Percentiles rank a stretch among this genome's conserved stretches.
Conservation (phyloP, 2,888 invertebrate genomes). For the Chironomus riparius region DNA sequence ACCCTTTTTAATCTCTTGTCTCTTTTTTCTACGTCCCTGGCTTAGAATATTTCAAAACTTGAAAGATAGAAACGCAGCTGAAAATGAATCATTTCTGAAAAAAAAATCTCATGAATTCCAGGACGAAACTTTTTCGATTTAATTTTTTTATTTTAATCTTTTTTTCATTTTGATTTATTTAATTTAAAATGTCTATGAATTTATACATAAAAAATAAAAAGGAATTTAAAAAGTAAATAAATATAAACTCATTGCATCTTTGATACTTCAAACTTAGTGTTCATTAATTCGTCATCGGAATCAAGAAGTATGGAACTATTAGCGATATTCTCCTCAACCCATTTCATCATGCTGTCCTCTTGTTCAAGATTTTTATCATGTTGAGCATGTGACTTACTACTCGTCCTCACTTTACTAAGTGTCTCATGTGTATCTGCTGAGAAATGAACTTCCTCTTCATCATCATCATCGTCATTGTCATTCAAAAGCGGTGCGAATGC, state of each 20-base stretch:
- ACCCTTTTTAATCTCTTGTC: no score
- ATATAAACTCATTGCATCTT: constrained; percentile 64
- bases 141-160: no score
- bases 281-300: constrained; percentile 75
- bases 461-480: constrained; percentile 59
- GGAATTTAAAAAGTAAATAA: background rate
- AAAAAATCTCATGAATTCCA: no score
- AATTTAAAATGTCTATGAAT: no score
- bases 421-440: background rate
- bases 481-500: constrained; percentile 90
- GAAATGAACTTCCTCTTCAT: constrained; percentile 33
- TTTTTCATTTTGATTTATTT: no score
- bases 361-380: constrained; percentile 27
- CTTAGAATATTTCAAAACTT: no score
- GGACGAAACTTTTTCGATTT: no score
- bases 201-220: no score
- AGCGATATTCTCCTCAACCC: constrained; percentile 93
- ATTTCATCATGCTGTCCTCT: constrained; percentile 44
- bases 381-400: background rate
- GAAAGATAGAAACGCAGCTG: no score
- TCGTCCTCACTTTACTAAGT: background rate
- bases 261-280: constrained; percentile 76
- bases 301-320: constrained; percentile 49
- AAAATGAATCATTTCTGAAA: no score
- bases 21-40: no score